Evolutionary conservation across 2,888 invertebrate genomes (phyloP).

Genomic region (Drosophila multiciliata): DNA sequence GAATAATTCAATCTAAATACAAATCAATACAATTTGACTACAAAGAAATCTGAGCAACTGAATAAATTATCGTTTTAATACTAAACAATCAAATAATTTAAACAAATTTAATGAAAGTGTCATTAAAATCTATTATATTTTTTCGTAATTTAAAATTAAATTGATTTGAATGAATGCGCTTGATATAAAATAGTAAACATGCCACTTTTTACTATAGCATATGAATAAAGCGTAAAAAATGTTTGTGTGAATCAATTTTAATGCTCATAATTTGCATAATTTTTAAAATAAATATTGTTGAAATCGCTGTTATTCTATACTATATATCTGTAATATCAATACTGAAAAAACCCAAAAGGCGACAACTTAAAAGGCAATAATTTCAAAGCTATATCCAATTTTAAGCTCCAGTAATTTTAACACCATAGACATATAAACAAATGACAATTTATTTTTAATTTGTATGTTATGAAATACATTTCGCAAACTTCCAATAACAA

Average conservation of each 20-base stretch:
- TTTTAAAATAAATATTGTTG: not conserved
- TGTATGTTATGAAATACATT: not conserved
- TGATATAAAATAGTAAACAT: not conserved
- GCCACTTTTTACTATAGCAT: too few species aligned
- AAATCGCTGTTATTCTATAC: not conserved
- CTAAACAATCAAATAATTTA: not conserved
- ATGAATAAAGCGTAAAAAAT: not conserved
- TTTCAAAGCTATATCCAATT: not conserved
- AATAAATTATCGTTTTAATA: not conserved
- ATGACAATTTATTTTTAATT: not conserved
- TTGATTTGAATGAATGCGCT: not conserved
- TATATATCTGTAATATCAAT: not conserved
- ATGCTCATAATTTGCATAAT: not conserved
- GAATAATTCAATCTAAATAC: not conserved
- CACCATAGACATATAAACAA: not conserved
- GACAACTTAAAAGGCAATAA: not conserved
- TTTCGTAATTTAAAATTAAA: not conserved
- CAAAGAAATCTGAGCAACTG: not conserved
- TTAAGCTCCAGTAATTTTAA: not conserved
- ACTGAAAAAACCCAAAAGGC: not conserved
- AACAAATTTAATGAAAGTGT: not conserved
- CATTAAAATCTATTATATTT: not conserved
- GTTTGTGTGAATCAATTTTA: not conserved
- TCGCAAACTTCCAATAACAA: not conserved
- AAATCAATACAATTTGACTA: not conserved